Conservation (phyloP, 2,888 invertebrate species). For the Polyommatus iphigenia region DNA sequence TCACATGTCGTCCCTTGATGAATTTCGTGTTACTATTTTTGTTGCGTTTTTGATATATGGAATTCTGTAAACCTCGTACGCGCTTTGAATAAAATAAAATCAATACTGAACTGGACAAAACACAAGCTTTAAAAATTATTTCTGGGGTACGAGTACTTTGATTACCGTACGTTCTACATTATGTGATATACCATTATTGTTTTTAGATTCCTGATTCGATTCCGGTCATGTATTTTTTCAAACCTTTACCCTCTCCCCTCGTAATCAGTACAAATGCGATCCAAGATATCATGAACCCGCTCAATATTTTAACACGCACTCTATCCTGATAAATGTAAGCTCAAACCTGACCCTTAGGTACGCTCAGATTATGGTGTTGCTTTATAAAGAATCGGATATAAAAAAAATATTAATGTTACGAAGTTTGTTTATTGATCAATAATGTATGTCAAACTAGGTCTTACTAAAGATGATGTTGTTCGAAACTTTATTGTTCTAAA, state of each 20-base stretch:
- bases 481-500: no score
- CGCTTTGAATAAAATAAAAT: neutral
- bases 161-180: no score
- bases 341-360: conserved; percentile 54
- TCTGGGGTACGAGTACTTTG: no score
- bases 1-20: conserved; percentile 79
- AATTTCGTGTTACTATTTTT: conserved; percentile 71
- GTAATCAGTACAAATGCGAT: conserved; percentile 76
- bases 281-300: conserved; percentile 59
- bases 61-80: neutral
- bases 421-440: no score
- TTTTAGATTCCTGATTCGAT: conserved; percentile 37
- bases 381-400: neutral
- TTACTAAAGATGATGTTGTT: no score
- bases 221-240: conserved; percentile 48
- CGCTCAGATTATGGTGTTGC: conserved; percentile 50
- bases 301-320: conserved; percentile 75
- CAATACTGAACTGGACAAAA: neutral
- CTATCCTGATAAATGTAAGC: conserved; percentile 69
- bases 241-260: conserved; percentile 46
- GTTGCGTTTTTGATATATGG: conserved; percentile 43
- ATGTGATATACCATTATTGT: neutral
- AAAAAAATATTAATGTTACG: neutral
- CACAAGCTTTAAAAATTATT: no score
- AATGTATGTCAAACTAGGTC: no score